Conservation (phyloP, 2,113 vertebrate species). For the Neogale vison region DNA sequence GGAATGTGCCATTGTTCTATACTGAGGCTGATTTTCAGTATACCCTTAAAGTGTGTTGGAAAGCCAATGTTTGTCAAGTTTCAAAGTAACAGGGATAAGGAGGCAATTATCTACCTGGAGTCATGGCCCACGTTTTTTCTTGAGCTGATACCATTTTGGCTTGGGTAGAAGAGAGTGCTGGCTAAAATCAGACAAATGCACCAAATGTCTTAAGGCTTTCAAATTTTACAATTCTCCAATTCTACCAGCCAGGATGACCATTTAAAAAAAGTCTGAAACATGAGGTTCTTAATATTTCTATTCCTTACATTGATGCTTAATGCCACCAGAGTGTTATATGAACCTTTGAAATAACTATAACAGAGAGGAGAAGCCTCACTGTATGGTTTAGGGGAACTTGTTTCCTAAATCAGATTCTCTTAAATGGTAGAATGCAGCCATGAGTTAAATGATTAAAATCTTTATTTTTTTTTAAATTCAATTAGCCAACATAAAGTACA, state of each 20-base stretch:
- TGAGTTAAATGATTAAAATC: neutral
- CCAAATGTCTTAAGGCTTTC: neutral
- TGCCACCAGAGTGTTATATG: constrained; percentile 26
- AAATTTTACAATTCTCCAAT: constrained; percentile 21
- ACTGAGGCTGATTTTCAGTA: neutral
- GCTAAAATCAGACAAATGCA: neutral
- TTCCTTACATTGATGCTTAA: constrained; percentile 43
- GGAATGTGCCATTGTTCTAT: neutral
- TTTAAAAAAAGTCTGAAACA: constrained; percentile 26
- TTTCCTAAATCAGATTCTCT: constrained; percentile 40
- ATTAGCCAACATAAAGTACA: neutral
- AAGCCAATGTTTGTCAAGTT: neutral
- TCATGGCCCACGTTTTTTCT: neutral
- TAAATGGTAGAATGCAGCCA: neutral
- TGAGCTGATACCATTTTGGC: neutral
- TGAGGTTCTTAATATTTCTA: constrained; percentile 49
- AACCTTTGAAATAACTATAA: constrained; percentile 38
- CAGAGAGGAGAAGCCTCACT: constrained; percentile 2
- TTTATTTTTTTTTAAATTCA: neutral
- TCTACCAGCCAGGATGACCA: neutral
- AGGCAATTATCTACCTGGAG: neutral
- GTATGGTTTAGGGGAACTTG: constrained; percentile 6
- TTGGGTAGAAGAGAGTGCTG: neutral
- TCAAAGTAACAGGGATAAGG: neutral
- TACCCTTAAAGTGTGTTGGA: neutral